phyloP scores from a whole-genome alignment of 2,797 vertebrate genomes.

The Ctenochaetus hawaiiensis region DNA sequence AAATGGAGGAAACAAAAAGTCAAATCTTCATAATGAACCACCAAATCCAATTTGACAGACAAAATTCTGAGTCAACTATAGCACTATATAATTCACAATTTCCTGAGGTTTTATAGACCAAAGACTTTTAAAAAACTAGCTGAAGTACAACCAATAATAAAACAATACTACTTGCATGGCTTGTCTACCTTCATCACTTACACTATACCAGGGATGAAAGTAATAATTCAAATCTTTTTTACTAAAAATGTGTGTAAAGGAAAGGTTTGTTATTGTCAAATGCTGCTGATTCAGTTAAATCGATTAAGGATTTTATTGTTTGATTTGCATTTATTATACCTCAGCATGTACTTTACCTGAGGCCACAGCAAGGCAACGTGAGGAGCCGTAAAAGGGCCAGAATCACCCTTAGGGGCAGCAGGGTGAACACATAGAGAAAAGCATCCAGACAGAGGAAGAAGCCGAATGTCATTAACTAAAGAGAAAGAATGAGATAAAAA shows the following conservation, averaged over 20 bases:
- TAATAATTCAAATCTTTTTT: too few relatives aligned
- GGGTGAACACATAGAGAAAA: conserved; percentile 98
- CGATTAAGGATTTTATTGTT: neutral
- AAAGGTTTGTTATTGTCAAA: neutral
- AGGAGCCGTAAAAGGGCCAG: conserved; percentile 93
- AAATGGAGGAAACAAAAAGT: too few relatives aligned
- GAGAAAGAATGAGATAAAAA: conserved; percentile 15
- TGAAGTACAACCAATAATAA: too few relatives aligned
- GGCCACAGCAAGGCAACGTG: conserved; percentile 94
- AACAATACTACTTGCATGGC: too few relatives aligned
- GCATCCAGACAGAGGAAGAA: conserved; percentile 99
- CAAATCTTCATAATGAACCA: too few relatives aligned
- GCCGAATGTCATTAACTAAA: conserved; percentile 96
- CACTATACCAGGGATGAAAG: too few relatives aligned
- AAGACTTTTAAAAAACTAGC: neutral
- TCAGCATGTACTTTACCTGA: conserved; percentile 85
- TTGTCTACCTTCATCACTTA: too few relatives aligned
- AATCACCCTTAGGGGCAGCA: conserved; percentile 94
- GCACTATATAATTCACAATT: too few relatives aligned
- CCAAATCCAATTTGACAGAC: too few relatives aligned
- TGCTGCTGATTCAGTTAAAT: neutral
- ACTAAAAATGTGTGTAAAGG: neutral
- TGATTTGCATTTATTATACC: neutral
- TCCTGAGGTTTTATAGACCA: neutral
- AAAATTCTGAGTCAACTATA: too few relatives aligned